A percentile compares a stretch with the other conserved stretches of the same genome.
Conservation (phyloP, 2,888 invertebrate genomes). For the Agrotis clavis region DNA sequence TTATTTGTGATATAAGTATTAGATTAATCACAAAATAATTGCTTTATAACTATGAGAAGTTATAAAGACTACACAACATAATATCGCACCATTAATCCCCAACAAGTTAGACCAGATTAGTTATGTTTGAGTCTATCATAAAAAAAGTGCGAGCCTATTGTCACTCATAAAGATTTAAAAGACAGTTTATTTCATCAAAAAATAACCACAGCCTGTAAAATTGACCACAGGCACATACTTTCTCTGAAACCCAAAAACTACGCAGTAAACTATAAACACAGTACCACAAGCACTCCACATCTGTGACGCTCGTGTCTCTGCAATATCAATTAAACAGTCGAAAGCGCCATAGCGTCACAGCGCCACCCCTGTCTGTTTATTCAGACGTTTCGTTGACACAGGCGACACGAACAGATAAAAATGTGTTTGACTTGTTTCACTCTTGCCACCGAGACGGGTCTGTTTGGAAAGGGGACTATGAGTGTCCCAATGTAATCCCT, state of each 20-base stretch:
- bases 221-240: neutral
- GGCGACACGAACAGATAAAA: constrained; percentile 85
- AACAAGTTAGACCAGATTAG: neutral
- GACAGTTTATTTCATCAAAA: neutral
- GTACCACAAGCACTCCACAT: constrained; percentile 71
- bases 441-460: constrained; percentile 80
- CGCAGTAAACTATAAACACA: constrained; percentile 36
- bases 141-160: no score
- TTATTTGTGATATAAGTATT: constrained; percentile 1
- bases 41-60: neutral
- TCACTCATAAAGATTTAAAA: neutral
- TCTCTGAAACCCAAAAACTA: constrained; percentile 15
- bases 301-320: constrained; percentile 72
- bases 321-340: constrained; percentile 84
- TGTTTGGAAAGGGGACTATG: constrained; percentile 75
- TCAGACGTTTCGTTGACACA: constrained; percentile 83
- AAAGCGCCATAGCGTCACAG: constrained; percentile 75
- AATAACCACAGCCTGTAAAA: neutral
- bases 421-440: constrained; percentile 86
- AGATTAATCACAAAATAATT: neutral
- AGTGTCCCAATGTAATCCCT: constrained; percentile 66
- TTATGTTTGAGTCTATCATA: neutral
- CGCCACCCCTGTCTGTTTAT: constrained; percentile 85
- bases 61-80: neutral
- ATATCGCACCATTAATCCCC: neutral